Conservation (phyloP, 2,888 invertebrate species). For the Spilosoma lubricipeda region DNA sequence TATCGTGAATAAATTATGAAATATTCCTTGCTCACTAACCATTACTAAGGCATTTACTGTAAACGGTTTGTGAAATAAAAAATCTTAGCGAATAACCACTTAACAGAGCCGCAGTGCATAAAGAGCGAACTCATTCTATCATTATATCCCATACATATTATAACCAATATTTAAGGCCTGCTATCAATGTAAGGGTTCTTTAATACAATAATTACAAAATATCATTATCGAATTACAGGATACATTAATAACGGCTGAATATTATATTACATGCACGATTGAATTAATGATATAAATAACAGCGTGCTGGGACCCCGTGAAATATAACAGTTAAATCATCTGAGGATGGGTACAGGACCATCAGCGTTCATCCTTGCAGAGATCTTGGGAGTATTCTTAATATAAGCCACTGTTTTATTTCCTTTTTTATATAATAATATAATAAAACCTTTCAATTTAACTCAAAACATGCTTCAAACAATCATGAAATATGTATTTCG, state of each 20-base stretch:
- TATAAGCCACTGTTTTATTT: background rate
- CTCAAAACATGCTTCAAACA: slow-evolving; percentile 34
- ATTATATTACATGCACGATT: background rate
- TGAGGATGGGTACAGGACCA: background rate
- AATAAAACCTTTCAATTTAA: slow-evolving; percentile 2
- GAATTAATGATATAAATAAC: background rate
- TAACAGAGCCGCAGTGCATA: slow-evolving; percentile 11
- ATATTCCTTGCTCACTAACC: slow-evolving; percentile 67
- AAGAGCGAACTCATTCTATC: background rate
- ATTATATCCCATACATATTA: background rate
- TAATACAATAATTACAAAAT: slow-evolving; percentile 5
- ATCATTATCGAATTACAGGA: slow-evolving; percentile 1
- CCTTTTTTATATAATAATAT: background rate
- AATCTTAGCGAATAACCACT: slow-evolving; percentile 17
- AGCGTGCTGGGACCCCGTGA: background rate
- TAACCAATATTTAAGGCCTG: background rate
- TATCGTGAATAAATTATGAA: slow-evolving; percentile 61
- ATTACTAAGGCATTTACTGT: slow-evolving; percentile 65
- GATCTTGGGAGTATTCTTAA: background rate
- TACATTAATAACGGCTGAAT: background rate
- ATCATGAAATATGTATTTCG: slow-evolving; percentile 23
- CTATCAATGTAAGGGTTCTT: slow-evolving; percentile 4
- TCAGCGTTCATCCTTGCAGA: background rate
- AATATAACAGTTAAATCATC: background rate
- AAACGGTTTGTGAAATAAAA: slow-evolving; percentile 39